These are phyloP conservation scores for Morpho helenor DNA, from an alignment of 2,888 invertebrate genomes.

Conservation along the genomic window DNA sequence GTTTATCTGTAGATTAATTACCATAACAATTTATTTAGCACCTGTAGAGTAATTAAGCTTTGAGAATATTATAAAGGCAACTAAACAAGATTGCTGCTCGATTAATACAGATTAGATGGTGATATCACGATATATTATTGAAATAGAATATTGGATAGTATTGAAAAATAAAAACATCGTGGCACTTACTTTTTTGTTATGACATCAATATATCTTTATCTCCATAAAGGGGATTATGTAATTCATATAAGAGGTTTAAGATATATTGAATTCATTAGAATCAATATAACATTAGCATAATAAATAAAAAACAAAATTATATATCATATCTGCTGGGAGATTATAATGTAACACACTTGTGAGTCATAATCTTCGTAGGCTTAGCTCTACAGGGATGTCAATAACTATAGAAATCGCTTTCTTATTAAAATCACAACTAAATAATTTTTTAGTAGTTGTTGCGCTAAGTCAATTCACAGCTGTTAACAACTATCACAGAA, in stretches of 20 bases:
- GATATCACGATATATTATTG: constrained; percentile 5
- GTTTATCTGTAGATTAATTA: constrained; percentile 24
- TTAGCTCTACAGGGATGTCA: neutral
- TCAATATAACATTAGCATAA: neutral
- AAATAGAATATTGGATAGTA: constrained; percentile 2
- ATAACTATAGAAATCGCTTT: no score
- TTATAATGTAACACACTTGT: neutral
- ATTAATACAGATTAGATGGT: constrained; percentile 18
- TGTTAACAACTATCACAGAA: no score
- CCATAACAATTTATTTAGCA: constrained; percentile 30
- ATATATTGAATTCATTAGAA: no score
- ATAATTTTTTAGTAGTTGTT: no score
- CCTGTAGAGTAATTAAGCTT: constrained; percentile 27
- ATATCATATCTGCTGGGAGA: neutral
- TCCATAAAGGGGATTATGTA: neutral
- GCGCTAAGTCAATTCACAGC: neutral
- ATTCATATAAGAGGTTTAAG: constrained; percentile 1
- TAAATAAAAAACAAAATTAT: neutral
- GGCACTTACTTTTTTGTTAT: constrained; percentile 7
- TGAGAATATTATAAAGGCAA: constrained; percentile 16
- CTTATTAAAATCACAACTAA: no score
- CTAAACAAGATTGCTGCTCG: constrained; percentile 16
- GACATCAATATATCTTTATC: constrained; percentile 4
- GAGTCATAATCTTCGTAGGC: neutral
- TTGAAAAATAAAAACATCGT: neutral